Base-by-base conservation (phyloP, 2,888 invertebrate genomes). In the Sesia apiformis region DNA sequence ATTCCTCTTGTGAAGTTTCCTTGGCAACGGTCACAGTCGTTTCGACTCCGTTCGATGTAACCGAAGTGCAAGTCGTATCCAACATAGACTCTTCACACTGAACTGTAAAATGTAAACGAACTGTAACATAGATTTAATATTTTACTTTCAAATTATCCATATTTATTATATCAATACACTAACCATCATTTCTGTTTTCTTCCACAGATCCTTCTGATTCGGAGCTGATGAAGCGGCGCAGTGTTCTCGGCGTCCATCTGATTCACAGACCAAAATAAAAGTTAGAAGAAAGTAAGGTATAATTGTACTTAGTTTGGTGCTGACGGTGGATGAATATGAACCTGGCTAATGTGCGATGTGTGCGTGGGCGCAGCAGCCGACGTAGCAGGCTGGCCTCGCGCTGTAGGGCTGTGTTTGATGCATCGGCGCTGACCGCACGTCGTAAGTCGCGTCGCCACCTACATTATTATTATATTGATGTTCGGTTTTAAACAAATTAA, bases 341-440 rank as follows among this genome's bases (percentile, higher is more conserved):
- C 86, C 84, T 79, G 55, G 76, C 69, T 43, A 86, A 66, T 4
- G 77, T 82, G 40, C 80, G 74, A 38, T 75, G 72, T 0, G 76
- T 64, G 38, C 74, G 70, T 6, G 78, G 78, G 5, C 72, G 70
- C 8, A 84, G 63, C 53, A 81, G 57, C 4, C 83, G 65, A 3
- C 83, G 70, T 49, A 85, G 61, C 40, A 81, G 59, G 58, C 82
- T 83, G 5, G 77, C 83, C 57, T 84, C 83, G 6, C 79, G 73
- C 38, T 76, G 78, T 38, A 83, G 63, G 2, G 75, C 70, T 7
- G 71, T 67, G 59, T 78, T 79, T 1, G 83, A 74, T 39, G 81
- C 85, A 57, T 85, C 85, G 2, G 79, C 88, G 55, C 88, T 88
- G 8, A 86, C 78, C 4, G 84, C 78, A 6, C 88, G 81, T 3